Conservation (phyloP, 1,140 invertebrate species). For the Panagrolaimus sp. region DNA sequence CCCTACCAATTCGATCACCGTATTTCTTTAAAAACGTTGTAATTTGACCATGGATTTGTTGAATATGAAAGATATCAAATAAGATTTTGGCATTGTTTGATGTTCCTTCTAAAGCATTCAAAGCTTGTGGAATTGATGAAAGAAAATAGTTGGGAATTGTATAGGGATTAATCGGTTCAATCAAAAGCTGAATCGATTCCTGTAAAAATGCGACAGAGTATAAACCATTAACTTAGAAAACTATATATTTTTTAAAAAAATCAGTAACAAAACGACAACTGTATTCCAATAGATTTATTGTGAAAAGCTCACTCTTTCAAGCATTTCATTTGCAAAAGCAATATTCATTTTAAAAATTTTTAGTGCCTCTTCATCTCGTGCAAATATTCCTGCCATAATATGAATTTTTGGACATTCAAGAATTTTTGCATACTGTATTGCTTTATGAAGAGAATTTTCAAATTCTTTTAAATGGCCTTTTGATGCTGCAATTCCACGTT, state of each 20-base stretch:
- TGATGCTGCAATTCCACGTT: slow-evolving; percentile 11
- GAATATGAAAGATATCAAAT: slow-evolving; percentile 2
- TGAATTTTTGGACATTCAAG: neutral
- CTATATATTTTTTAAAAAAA: too few relatives aligned
- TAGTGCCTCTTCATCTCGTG: neutral
- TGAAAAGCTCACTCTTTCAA: neutral
- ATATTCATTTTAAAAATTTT: slow-evolving; percentile 6
- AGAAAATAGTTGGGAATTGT: neutral
- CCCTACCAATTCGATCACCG: neutral
- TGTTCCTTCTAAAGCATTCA: neutral
- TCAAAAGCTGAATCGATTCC: slow-evolving; percentile 1
- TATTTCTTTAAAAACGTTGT: neutral
- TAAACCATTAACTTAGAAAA: too few relatives aligned
- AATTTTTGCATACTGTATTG: neutral
- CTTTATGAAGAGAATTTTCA: neutral
- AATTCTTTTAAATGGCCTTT: neutral
- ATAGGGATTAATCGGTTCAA: slow-evolving; percentile 7
- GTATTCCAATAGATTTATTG: too few relatives aligned
- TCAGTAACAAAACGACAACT: too few relatives aligned
- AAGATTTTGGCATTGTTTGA: neutral
- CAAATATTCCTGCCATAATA: neutral
- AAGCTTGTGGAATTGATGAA: neutral
- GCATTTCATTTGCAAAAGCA: slow-evolving; percentile 4
- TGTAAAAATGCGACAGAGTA: neutral
- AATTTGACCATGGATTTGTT: slow-evolving; percentile 12